phyloP scores from a whole-genome alignment of 2,888 invertebrate species.

The Polyommatus icarus region DNA sequence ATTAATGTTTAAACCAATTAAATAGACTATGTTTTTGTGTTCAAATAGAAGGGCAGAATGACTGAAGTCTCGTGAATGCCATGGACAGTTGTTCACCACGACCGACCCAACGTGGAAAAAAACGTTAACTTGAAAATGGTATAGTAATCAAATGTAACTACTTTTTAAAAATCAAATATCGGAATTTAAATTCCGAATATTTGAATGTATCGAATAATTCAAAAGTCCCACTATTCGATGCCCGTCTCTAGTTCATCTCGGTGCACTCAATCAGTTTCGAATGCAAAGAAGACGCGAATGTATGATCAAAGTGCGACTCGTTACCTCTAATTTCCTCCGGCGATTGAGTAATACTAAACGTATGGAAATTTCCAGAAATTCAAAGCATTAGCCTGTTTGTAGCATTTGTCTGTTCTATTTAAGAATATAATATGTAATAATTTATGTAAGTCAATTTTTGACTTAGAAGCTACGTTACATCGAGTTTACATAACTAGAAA shows the following conservation, averaged over 20 bases:
- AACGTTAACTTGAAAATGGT: too few species aligned
- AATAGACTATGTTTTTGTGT: too few species aligned
- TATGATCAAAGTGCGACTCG: slow-evolving; percentile 10
- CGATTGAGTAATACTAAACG: slow-evolving; percentile 22
- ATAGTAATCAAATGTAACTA: too few species aligned
- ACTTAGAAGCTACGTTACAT: neutral
- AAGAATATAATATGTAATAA: neutral
- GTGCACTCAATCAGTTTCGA: slow-evolving; percentile 41
- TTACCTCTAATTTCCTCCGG: slow-evolving; percentile 15
- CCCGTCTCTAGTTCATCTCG: slow-evolving; percentile 34
- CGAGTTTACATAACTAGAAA: too few species aligned
- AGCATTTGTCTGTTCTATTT: neutral
- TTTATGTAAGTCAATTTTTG: too few species aligned
- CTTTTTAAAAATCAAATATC: too few species aligned
- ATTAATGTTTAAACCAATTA: too few species aligned
- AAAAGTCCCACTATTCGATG: neutral
- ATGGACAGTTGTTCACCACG: too few species aligned
- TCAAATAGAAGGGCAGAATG: too few species aligned
- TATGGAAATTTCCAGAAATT: neutral
- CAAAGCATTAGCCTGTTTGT: neutral
- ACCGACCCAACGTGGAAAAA: too few species aligned
- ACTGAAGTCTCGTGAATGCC: too few species aligned
- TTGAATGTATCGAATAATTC: neutral
- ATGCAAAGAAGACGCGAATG: neutral
- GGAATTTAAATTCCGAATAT: too few species aligned